These are phyloP conservation scores for Eupeodes luniger DNA, from an alignment of 2,888 invertebrate species.

Conservation along the genomic window DNA sequence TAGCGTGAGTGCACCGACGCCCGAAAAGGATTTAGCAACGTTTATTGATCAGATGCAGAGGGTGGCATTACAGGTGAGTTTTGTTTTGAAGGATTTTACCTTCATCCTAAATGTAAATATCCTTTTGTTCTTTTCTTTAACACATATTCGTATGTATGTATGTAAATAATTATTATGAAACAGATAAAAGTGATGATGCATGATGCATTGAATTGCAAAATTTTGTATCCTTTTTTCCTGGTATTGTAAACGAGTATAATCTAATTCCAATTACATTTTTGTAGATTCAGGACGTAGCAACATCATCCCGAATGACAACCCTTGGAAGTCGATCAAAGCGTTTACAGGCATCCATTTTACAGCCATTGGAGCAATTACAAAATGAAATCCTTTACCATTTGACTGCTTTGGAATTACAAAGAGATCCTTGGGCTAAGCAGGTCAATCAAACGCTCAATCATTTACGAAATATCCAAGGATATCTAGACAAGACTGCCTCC, in stretches of 20 bases:
- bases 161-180: too few species aligned
- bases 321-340: conserved; percentile 88
- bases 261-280: neutral
- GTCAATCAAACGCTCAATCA: conserved; percentile 90
- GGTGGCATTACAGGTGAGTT: conserved; percentile 83
- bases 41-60: conserved; percentile 85
- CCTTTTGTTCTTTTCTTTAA: conserved; percentile 10
- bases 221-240: neutral
- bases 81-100: neutral
- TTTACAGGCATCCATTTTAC: conserved; percentile 87
- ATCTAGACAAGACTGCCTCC: conserved; percentile 89
- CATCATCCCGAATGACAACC: conserved; percentile 89
- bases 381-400: conserved; percentile 91
- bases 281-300: conserved; percentile 88
- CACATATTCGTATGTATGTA: too few species aligned
- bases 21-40: conserved; percentile 84
- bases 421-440: conserved; percentile 89
- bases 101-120: neutral
- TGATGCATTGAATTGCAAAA: neutral
- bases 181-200: too few species aligned
- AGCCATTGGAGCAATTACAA: conserved; percentile 88
- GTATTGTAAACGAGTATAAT: neutral
- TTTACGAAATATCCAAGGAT: conserved; percentile 91
- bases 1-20: conserved; percentile 83
- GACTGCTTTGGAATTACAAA: conserved; percentile 90